Conservation (phyloP, 2,797 vertebrate genomes). For the Melanitta fusca region DNA sequence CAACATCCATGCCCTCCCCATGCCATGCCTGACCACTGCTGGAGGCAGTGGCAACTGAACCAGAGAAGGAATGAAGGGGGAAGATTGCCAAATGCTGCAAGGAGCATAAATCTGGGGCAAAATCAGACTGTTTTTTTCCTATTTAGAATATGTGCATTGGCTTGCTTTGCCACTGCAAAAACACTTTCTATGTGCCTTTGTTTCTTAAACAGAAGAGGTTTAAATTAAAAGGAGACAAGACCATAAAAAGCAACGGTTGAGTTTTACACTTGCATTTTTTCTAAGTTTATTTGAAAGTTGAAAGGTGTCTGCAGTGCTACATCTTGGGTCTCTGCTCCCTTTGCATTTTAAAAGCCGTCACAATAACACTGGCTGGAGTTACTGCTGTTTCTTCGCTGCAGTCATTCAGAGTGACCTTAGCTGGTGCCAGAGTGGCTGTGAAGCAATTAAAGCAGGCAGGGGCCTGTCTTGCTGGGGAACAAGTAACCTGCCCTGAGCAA, state of each 20-base stretch:
- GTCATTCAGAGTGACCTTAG: constrained; percentile 3
- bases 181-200: not conserved
- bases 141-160: not conserved
- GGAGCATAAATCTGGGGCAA: not conserved
- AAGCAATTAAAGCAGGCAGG: constrained; percentile 40
- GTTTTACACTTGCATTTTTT: constrained; percentile 24
- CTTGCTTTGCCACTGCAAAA: not conserved
- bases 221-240: constrained; percentile 23
- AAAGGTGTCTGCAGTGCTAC: constrained; percentile 42
- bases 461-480: constrained; percentile 15
- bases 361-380: not conserved
- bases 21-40: not conserved
- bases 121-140: not conserved
- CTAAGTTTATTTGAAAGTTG: not conserved
- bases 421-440: constrained; percentile 60
- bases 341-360: constrained; percentile 7
- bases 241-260: constrained; percentile 6
- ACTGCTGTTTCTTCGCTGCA: not conserved
- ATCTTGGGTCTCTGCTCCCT: not conserved
- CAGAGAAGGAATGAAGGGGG: not conserved
- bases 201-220: not conserved
- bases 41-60: not conserved
- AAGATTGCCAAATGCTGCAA: not conserved
- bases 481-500: constrained; percentile 35
- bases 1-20: not conserved